Percentiles rank a stretch among this genome's conserved stretches.
Evolutionary conservation across 1,140 invertebrate species (phyloP).

Genomic region (Diabrotica undecimpunctata): DNA sequence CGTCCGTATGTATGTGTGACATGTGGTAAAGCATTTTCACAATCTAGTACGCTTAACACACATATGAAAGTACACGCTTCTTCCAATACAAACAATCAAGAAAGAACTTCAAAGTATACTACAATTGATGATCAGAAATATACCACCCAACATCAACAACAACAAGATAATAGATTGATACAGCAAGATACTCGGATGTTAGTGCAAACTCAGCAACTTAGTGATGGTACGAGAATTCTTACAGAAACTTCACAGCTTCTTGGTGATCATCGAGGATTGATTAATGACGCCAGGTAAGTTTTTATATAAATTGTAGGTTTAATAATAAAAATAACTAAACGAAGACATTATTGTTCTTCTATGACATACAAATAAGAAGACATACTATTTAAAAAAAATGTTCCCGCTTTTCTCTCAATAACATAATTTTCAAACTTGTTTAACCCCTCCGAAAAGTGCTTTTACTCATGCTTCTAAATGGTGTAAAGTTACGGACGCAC

Average conservation of each 20-base stretch:
- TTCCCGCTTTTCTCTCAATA: too few species aligned
- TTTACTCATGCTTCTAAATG: too few species aligned
- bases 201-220: slow-evolving; percentile 18
- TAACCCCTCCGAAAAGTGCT: too few species aligned
- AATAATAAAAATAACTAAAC: too few species aligned
- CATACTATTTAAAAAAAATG: too few species aligned
- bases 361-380: too few species aligned
- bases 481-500: too few species aligned
- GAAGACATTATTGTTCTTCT: too few species aligned
- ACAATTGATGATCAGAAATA: slow-evolving; percentile 19
- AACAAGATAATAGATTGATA: slow-evolving; percentile 33
- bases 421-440: too few species aligned
- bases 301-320: too few species aligned
- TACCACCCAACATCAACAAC: slow-evolving; percentile 12
- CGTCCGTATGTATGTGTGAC: slow-evolving; percentile 57
- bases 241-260: slow-evolving; percentile 37
- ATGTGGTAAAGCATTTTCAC: slow-evolving; percentile 51
- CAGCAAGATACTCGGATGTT: slow-evolving; percentile 32
- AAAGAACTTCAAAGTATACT: slow-evolving; percentile 29
- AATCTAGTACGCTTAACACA: slow-evolving; percentile 46
- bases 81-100: slow-evolving; percentile 36
- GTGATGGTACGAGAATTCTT: slow-evolving; percentile 35
- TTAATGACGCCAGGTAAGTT: slow-evolving; percentile 22
- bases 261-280: slow-evolving; percentile 32
- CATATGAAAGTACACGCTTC: slow-evolving; percentile 45